Base-by-base conservation (phyloP, 2,113 vertebrate genomes). In the Prinia subflava region DNA sequence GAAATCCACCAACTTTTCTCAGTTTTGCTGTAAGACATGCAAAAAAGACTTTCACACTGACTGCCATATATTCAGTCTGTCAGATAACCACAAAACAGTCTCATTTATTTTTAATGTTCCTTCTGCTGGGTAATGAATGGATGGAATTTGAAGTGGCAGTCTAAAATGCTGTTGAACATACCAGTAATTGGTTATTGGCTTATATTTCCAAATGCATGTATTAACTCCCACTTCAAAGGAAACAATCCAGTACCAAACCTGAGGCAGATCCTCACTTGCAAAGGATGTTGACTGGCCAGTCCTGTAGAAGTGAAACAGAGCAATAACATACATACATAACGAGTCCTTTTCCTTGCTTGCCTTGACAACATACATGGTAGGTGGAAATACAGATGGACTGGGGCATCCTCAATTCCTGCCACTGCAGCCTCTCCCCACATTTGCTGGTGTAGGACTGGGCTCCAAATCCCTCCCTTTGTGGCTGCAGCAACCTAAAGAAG, bases 391-490 rank as follows among this genome's bases (percentile, higher is more conserved):
- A 87, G 21, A 33, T 9, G 35, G 11, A 35, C 10, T 33, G 27
- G 27, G 11, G 6, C 7, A 62, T 23, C 22, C 24, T 8, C 1
- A 6, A 4, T 11, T 64, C 14, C 41, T 77, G 16, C 10, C 15
- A 35, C 35, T 65, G 27, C 10, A 78, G 15, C 15, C 49, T 65
- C 16, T 69, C 3, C 4, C 15, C 4, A 28, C 2, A 8, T 73
- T 87, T 83, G 11, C 15, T 59, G 37, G 2, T 0, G 0, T 50
- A 28, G 7, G 14, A 31, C n/a, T n/a, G 20, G 17, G 9, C 25
- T 73, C 25, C 44, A 50, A 28, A 81, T 39, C 50, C 23, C n/a
- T 81, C 15, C 8, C 11, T 41, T 47, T 2, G 1, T n/a, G 44
- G 11, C 33, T 64, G 53, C 3, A 65, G 10, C 25, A 81, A 30